phyloP scores from a whole-genome alignment of 1,140 invertebrate genomes.

The Eciton burchellii region DNA sequence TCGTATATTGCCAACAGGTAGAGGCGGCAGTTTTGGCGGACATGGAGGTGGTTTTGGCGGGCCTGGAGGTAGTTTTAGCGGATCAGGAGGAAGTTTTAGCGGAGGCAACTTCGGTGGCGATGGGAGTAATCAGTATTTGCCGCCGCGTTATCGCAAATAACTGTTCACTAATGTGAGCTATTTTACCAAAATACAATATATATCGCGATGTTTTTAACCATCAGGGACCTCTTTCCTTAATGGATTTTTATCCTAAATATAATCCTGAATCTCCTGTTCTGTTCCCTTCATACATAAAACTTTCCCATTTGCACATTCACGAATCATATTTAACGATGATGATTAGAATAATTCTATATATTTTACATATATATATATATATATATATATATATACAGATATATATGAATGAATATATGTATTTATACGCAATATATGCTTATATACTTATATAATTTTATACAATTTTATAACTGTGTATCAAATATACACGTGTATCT shows the following conservation, averaged over 20 bases:
- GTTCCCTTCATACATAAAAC: neutral
- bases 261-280: slow-evolving; percentile 42
- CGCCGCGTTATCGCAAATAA: slow-evolving; percentile 82
- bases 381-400: slow-evolving; percentile 60
- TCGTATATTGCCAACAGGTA: slow-evolving; percentile 73
- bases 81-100: slow-evolving; percentile 58
- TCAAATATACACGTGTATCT: slow-evolving; percentile 67
- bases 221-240: slow-evolving; percentile 66
- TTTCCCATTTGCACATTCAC: slow-evolving; percentile 55
- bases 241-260: slow-evolving; percentile 52
- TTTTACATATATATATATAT: slow-evolving; percentile 51
- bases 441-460: slow-evolving; percentile 63
- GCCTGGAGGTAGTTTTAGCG: slow-evolving; percentile 59
- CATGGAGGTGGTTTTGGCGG: slow-evolving; percentile 57
- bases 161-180: slow-evolving; percentile 30
- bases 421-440: no score
- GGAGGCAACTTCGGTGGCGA: slow-evolving; percentile 67
- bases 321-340: slow-evolving; percentile 65
- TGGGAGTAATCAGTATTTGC: slow-evolving; percentile 82
- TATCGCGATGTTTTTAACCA: slow-evolving; percentile 52
- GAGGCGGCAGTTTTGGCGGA: slow-evolving; percentile 65
- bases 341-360: slow-evolving; percentile 66
- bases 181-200: slow-evolving; percentile 54
- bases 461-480: slow-evolving; percentile 66
- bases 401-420: no score